phyloP scores from a whole-genome alignment of 2,888 invertebrate genomes.

The Sinotaia quadrata region DNA sequence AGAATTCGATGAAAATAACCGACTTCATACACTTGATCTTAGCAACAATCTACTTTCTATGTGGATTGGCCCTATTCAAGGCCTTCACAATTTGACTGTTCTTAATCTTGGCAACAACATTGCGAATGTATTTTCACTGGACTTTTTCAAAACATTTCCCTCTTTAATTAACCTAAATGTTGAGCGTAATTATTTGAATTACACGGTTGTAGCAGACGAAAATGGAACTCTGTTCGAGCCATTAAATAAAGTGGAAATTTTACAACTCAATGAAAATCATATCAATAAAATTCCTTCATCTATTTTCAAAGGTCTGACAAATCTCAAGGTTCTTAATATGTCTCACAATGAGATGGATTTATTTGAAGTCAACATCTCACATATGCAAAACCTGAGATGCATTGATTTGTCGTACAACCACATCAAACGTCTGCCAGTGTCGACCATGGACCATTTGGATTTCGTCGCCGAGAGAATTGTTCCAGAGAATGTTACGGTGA shows the following conservation, averaged over 20 bases:
- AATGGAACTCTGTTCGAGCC: background rate
- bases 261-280: constrained; percentile 7
- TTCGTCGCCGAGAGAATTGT: background rate
- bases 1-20: constrained; percentile 17
- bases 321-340: too few species aligned
- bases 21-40: constrained; percentile 10
- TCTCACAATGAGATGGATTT: too few species aligned
- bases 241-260: background rate
- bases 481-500: background rate
- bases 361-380: constrained; percentile 16
- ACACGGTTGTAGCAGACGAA: background rate
- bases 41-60: constrained; percentile 12
- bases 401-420: constrained; percentile 25
- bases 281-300: background rate
- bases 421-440: constrained; percentile 8
- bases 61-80: constrained; percentile 23
- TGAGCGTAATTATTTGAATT: background rate
- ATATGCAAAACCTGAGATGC: constrained; percentile 14
- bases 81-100: constrained; percentile 9
- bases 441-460: constrained; percentile 14
- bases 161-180: background rate
- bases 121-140: background rate
- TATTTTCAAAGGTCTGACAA: background rate
- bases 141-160: constrained; percentile 11
- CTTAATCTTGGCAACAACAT: constrained; percentile 23